These are phyloP conservation scores for Syrphus vitripennis DNA, from an alignment of 2,888 invertebrate genomes.

Conservation along the genomic window DNA sequence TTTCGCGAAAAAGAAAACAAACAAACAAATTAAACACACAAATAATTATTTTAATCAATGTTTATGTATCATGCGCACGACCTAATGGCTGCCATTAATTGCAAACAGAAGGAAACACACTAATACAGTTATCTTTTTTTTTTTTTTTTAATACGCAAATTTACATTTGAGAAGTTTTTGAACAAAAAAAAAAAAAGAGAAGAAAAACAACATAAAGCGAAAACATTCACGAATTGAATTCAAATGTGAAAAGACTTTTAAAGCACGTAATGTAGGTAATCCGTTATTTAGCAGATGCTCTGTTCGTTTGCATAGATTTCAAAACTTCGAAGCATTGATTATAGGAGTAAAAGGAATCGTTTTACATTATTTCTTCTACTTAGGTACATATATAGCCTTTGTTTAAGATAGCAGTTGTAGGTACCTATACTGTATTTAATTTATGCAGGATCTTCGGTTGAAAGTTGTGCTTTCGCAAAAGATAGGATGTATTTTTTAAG, in stretches of 20 bases:
- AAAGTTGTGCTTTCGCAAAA: background rate
- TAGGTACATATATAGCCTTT: no score
- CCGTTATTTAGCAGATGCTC: constrained; percentile 59
- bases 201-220: background rate
- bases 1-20: constrained; percentile 30
- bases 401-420: constrained; percentile 21
- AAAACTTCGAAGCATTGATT: constrained; percentile 20
- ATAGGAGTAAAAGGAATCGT: constrained; percentile 10
- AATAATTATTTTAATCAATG: constrained; percentile 64
- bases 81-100: constrained; percentile 60
- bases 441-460: constrained; percentile 27
- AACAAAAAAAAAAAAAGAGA: background rate
- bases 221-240: constrained; percentile 30
- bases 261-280: constrained; percentile 65
- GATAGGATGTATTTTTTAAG: background rate
- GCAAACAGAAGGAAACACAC: constrained; percentile 22
- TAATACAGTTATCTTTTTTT: background rate
- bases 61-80: constrained; percentile 52
- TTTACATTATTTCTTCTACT: no score
- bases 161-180: constrained; percentile 48
- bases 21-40: constrained; percentile 60
- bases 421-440: no score
- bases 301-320: constrained; percentile 12
- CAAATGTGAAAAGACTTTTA: constrained; percentile 58
- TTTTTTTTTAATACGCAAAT: constrained; percentile 36